Evolutionary conservation across 2,113 vertebrate genomes (phyloP).

Genomic region (Sisor rabdophorus): DNA sequence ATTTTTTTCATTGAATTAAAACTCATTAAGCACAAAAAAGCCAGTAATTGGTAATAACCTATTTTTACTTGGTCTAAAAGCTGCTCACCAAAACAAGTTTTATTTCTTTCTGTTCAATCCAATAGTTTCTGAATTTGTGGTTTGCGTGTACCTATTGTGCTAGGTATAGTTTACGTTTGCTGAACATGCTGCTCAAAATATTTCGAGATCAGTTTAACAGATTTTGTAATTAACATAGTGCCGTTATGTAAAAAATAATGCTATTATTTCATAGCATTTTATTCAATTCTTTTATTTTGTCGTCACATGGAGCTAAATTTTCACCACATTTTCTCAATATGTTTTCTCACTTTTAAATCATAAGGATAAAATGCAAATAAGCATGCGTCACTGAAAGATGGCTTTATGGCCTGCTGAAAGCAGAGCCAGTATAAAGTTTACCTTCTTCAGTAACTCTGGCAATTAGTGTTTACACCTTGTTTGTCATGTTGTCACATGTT

Average conservation of each 20-base stretch:
- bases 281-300: neutral
- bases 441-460: neutral
- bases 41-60: too few species aligned
- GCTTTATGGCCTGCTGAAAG: neutral
- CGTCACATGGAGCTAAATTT: neutral
- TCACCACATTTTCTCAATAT: neutral
- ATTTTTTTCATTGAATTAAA: neutral
- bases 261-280: neutral
- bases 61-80: neutral
- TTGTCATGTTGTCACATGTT: neutral
- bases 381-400: neutral
- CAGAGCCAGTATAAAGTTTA: neutral
- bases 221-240: neutral
- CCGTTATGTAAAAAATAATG: neutral
- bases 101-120: neutral
- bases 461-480: neutral
- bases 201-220: neutral
- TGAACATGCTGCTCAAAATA: neutral
- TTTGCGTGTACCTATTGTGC: neutral
- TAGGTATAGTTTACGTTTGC: neutral
- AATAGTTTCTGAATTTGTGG: neutral
- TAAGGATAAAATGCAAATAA: conserved; percentile 9
- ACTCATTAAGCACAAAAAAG: neutral
- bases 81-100: neutral
- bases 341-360: neutral